These are phyloP conservation scores for Slavum lentiscoides DNA, from an alignment of 2,888 invertebrate species.

Conservation along the genomic window DNA sequence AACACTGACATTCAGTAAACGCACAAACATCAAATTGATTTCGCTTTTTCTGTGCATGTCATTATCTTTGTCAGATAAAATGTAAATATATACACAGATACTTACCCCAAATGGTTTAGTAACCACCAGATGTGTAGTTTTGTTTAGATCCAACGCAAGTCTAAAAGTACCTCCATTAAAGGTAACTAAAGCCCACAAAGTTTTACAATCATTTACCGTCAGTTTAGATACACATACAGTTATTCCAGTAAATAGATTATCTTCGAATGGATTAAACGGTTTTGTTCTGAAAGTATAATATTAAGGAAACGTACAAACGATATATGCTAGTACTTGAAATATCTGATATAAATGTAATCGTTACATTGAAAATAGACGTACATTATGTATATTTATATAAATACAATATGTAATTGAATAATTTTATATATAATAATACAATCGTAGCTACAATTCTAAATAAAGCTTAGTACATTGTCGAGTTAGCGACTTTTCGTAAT, in stretches of 20 bases:
- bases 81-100: not conserved
- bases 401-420: not conserved
- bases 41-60: not conserved
- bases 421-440: not conserved
- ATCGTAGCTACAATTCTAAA: no score
- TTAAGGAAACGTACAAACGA: conserved; percentile 47
- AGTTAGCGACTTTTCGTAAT: no score
- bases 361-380: not conserved
- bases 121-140: conserved; percentile 77
- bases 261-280: conserved; percentile 71
- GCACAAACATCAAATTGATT: not conserved
- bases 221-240: conserved; percentile 78
- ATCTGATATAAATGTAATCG: not conserved
- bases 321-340: not conserved
- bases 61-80: no score
- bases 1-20: not conserved
- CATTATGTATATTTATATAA: not conserved
- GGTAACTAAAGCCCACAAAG: conserved; percentile 82
- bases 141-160: conserved; percentile 67
- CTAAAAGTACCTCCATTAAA: conserved; percentile 84
- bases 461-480: no score
- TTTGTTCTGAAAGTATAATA: conserved; percentile 66
- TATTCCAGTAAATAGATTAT: conserved; percentile 75
- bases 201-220: conserved; percentile 72
- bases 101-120: conserved; percentile 70